Evolutionary conservation across 2,113 vertebrate genomes (phyloP).

Genomic region (Rhynchopsitta pachyrhyncha): DNA sequence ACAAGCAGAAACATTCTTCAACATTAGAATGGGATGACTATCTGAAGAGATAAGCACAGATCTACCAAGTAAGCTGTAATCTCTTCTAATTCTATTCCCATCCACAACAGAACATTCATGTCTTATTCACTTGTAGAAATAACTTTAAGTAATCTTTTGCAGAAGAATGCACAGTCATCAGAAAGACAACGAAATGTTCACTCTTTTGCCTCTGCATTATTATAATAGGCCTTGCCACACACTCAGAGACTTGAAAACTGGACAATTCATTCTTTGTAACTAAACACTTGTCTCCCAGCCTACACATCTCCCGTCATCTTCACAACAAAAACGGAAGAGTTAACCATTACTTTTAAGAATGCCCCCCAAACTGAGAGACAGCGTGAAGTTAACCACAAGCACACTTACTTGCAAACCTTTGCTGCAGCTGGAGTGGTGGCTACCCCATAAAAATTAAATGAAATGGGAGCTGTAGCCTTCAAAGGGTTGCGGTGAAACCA

Average conservation of each 20-base stretch:
- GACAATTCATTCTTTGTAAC: neutral
- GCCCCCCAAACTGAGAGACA: neutral
- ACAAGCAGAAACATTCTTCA: neutral
- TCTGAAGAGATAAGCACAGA: neutral
- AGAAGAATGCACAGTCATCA: neutral
- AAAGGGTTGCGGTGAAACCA: slow-evolving; percentile 99
- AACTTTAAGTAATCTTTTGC: neutral
- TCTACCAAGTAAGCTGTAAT: neutral
- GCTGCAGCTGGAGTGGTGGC: slow-evolving; percentile 85
- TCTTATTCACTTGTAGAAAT: slow-evolving; percentile 6
- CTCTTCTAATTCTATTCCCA: neutral
- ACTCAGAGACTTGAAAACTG: neutral
- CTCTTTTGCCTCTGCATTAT: neutral
- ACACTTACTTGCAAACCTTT: slow-evolving; percentile 96
- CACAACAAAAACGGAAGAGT: neutral
- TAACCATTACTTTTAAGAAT: neutral
- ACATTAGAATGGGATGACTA: neutral
- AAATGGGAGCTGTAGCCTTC: slow-evolving; percentile 92
- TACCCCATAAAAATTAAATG: slow-evolving; percentile 93
- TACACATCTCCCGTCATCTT: neutral
- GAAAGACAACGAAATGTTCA: neutral
- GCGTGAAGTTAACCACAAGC: neutral
- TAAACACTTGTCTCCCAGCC: neutral
- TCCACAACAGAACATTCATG: neutral
- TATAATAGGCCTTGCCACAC: neutral